A percentile compares a stretch with the other conserved stretches of the same genome.
Evolutionary conservation across 2,113 vertebrate genomes (phyloP).

Genomic region (Oncorhynchus tshawytscha): DNA sequence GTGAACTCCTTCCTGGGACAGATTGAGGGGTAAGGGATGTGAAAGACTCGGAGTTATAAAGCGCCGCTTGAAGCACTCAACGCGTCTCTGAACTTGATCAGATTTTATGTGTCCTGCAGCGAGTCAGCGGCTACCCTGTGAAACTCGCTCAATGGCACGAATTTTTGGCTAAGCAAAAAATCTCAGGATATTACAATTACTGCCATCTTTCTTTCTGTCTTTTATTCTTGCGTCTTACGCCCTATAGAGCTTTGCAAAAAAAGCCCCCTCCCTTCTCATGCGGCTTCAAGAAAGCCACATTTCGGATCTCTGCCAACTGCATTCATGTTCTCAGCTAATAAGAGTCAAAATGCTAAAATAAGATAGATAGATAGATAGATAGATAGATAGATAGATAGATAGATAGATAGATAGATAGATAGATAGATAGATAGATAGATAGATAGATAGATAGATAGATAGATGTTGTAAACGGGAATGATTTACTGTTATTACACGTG

Average conservation of each 20-base stretch:
- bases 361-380: not conserved
- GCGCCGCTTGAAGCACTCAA: slow-evolving; percentile 88
- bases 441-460: slow-evolving; percentile 27
- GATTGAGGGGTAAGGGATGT: slow-evolving; percentile 76
- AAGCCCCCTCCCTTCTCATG: slow-evolving; percentile 47
- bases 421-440: slow-evolving; percentile 46
- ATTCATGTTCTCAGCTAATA: slow-evolving; percentile 59
- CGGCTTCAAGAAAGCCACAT: slow-evolving; percentile 60
- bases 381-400: not conserved
- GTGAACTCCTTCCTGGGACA: slow-evolving; percentile 79
- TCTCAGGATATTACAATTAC: slow-evolving; percentile 85
- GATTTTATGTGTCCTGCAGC: slow-evolving; percentile 93
- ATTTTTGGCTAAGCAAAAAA: slow-evolving; percentile 72
- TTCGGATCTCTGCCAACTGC: slow-evolving; percentile 63
- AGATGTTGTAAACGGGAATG: not conserved
- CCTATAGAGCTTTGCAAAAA: slow-evolving; percentile 75
- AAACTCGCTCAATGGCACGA: slow-evolving; percentile 81
- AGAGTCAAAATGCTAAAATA: slow-evolving; percentile 30
- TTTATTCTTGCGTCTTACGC: slow-evolving; percentile 78
- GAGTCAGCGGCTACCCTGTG: slow-evolving; percentile 84
- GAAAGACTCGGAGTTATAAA: slow-evolving; percentile 87
- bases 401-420: slow-evolving; percentile 37
- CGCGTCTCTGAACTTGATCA: slow-evolving; percentile 97
- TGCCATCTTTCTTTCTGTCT: slow-evolving; percentile 82
- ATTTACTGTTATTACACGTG: too few species aligned